Conservation (phyloP, 2,888 invertebrate species). For the Drosophila incognita region DNA sequence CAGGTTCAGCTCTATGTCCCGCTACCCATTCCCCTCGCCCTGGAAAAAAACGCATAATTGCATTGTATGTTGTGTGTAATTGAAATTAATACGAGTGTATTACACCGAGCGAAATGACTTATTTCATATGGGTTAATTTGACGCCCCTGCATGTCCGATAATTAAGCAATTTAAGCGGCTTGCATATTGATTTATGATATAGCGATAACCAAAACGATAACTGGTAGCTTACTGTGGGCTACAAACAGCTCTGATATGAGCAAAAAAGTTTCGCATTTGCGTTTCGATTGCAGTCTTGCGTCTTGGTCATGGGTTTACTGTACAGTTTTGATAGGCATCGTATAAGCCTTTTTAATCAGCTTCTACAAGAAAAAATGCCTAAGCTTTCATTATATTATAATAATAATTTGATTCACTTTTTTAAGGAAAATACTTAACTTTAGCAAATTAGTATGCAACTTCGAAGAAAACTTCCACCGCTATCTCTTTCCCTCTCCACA, state of each 20-base stretch:
- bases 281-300: conserved; percentile 3
- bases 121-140: conserved; percentile 72
- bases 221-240: conserved; percentile 49
- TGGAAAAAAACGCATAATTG: conserved; percentile 73
- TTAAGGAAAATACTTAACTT: neutral
- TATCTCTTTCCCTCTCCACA: neutral
- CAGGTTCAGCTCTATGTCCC: conserved; percentile 33
- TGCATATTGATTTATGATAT: conserved; percentile 74
- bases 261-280: conserved; percentile 10
- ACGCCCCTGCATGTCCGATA: conserved; percentile 72
- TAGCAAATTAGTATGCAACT: too few species aligned
- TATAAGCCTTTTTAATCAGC: neutral
- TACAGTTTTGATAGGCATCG: too few species aligned
- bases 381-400: neutral
- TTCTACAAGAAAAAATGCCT: neutral
- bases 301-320: neutral
- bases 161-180: conserved; percentile 83
- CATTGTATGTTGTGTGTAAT: conserved; percentile 80
- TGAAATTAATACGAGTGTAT: conserved; percentile 83
- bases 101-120: conserved; percentile 74
- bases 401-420: neutral
- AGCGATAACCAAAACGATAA: conserved; percentile 45
- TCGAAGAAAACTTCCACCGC: neutral
- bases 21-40: neutral
- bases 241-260: conserved; percentile 35